phyloP scores from a whole-genome alignment of 2,113 vertebrate genomes.

The Aldabrachelys gigantea region DNA sequence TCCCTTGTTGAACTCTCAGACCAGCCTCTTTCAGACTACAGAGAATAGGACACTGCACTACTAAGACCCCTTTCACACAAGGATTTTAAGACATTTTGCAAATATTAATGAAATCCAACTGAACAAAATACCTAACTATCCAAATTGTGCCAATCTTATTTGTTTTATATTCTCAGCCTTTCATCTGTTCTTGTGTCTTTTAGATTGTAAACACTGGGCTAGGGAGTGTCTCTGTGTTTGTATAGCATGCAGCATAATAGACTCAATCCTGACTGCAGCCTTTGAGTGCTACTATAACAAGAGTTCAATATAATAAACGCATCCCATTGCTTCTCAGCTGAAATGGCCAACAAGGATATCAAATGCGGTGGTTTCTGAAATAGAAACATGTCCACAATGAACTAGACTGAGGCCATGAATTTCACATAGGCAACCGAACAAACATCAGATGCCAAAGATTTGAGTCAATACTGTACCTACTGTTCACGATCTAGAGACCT shows the following conservation, averaged over 20 bases:
- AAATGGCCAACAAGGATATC: neutral
- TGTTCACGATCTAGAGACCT: neutral
- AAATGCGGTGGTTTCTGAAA: conserved; percentile 50
- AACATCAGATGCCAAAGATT: rapidly evolving
- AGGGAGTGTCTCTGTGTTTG: neutral
- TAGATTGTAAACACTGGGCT: neutral
- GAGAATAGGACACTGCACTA: neutral
- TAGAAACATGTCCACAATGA: neutral
- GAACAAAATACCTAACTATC: neutral
- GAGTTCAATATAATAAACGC: conserved; percentile 19
- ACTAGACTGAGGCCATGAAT: conserved; percentile 37
- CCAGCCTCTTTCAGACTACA: rapidly evolving
- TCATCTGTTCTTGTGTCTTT: neutral
- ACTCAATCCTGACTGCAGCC: neutral
- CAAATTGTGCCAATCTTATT: neutral
- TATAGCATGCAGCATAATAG: neutral
- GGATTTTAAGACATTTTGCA: neutral
- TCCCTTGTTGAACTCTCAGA: neutral
- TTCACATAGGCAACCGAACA: neutral
- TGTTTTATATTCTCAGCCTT: neutral
- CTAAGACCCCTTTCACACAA: neutral
- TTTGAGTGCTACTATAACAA: neutral
- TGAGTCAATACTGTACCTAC: neutral
- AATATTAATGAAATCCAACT: neutral
- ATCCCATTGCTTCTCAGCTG: conserved; percentile 18